phyloP scores from a whole-genome alignment of 2,888 invertebrate species.

The Argyra leucocephala region DNA sequence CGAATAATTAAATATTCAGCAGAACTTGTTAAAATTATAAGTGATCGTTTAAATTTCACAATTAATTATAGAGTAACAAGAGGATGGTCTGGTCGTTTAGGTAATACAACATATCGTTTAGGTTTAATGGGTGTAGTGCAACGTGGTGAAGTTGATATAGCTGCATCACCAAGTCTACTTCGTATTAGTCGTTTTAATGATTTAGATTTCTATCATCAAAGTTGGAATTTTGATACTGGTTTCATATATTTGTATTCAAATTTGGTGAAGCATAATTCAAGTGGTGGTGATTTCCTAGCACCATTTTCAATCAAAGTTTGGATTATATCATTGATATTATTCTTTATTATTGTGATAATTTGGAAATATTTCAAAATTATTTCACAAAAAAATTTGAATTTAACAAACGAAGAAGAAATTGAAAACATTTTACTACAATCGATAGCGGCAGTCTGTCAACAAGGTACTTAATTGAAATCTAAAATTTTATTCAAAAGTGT shows the following conservation, averaged over 20 bases:
- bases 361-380: slow-evolving; percentile 26
- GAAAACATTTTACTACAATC: slow-evolving; percentile 26
- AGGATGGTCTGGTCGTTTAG: slow-evolving; percentile 39
- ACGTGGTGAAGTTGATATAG: slow-evolving; percentile 39
- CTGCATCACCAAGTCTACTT: slow-evolving; percentile 36
- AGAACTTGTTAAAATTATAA: slow-evolving; percentile 29
- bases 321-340: slow-evolving; percentile 26
- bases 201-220: slow-evolving; percentile 38
- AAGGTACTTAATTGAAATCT: slow-evolving; percentile 23
- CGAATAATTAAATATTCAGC: slow-evolving; percentile 38
- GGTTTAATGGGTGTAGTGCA: slow-evolving; percentile 36
- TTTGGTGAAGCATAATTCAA: slow-evolving; percentile 28
- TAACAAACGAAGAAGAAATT: slow-evolving; percentile 7
- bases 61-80: slow-evolving; percentile 36
- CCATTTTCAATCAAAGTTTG: slow-evolving; percentile 36
- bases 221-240: slow-evolving; percentile 37
- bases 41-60: slow-evolving; percentile 36
- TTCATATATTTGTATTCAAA: slow-evolving; percentile 38
- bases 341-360: slow-evolving; percentile 28
- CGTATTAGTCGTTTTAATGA: slow-evolving; percentile 37
- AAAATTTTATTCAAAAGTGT: too few relatives aligned
- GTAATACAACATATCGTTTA: slow-evolving; percentile 34
- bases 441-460: slow-evolving; percentile 37
- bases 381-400: neutral
- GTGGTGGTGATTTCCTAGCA: slow-evolving; percentile 35